These are phyloP conservation scores for Setophaga petechia DNA, from an alignment of 2,113 vertebrate genomes.

Conservation along the genomic window DNA sequence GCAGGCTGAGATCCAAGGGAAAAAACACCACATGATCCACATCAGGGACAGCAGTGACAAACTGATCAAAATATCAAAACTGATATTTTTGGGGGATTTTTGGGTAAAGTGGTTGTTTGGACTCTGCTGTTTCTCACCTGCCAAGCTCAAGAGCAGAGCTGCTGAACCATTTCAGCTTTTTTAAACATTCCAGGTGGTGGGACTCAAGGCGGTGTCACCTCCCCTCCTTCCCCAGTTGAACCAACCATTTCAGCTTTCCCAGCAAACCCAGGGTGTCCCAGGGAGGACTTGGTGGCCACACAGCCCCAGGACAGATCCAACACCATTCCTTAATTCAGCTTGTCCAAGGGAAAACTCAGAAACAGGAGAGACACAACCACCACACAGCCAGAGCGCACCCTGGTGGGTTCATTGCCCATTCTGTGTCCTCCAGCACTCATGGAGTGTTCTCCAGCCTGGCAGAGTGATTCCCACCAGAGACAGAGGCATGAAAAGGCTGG, in stretches of 20 bases:
- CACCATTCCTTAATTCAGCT: background rate
- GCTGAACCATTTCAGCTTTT: background rate
- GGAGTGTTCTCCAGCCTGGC: background rate
- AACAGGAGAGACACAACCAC: too few relatives aligned
- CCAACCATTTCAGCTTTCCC: background rate
- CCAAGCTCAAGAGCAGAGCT: background rate
- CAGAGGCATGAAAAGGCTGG: background rate
- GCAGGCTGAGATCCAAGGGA: background rate
- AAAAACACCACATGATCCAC: fast-evolving
- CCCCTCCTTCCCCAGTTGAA: too few relatives aligned
- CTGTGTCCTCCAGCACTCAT: background rate
- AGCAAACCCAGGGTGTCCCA: fast-evolving
- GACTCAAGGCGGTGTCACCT: too few relatives aligned
- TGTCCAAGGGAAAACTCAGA: background rate
- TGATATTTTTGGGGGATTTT: background rate
- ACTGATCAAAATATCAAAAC: background rate
- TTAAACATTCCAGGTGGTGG: too few relatives aligned
- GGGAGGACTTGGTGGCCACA: background rate
- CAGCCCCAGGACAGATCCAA: background rate
- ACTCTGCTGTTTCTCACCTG: background rate
- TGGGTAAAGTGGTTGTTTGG: fast-evolving
- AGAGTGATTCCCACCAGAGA: background rate
- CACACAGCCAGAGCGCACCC: fast-evolving
- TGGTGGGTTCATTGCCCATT: background rate
- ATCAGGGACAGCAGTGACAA: background rate